Evolutionary conservation across 2,888 invertebrate species (phyloP).

Genomic region (Drosophila birchii): DNA sequence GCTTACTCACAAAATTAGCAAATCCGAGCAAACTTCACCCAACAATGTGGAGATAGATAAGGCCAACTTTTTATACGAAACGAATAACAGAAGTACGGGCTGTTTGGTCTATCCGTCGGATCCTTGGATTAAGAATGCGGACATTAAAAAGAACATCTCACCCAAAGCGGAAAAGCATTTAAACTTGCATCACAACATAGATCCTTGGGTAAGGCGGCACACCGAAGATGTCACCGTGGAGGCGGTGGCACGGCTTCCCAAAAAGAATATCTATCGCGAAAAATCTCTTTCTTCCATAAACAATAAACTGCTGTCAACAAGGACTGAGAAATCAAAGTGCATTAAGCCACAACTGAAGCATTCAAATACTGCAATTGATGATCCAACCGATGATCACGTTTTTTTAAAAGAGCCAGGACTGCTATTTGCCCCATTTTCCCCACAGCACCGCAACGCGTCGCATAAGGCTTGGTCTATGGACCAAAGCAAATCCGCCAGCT

Average conservation of each 20-base stretch:
- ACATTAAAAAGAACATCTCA: slow-evolving; percentile 42
- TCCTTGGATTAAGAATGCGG: slow-evolving; percentile 84
- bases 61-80: slow-evolving; percentile 69
- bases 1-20: slow-evolving; percentile 63
- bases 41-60: slow-evolving; percentile 72
- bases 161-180: slow-evolving; percentile 34
- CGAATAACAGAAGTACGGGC: slow-evolving; percentile 80
- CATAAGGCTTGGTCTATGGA: slow-evolving; percentile 63
- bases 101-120: slow-evolving; percentile 83
- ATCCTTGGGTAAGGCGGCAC: slow-evolving; percentile 82
- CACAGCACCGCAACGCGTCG: slow-evolving; percentile 65
- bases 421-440: slow-evolving; percentile 80
- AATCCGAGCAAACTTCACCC: slow-evolving; percentile 85
- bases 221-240: slow-evolving; percentile 23
- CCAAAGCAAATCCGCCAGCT: slow-evolving; percentile 66
- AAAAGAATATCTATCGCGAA: slow-evolving; percentile 59
- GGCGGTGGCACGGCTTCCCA: slow-evolving; percentile 13
- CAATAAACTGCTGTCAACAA: slow-evolving; percentile 56
- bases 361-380: slow-evolving; percentile 65
- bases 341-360: slow-evolving; percentile 72
- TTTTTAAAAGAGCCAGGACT: slow-evolving; percentile 44
- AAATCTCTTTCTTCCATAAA: slow-evolving; percentile 76
- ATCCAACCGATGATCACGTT: slow-evolving; percentile 55
- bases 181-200: slow-evolving; percentile 35
- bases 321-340: slow-evolving; percentile 42